phyloP scores from a whole-genome alignment of 2,888 invertebrate genomes.

The Eretmocerus hayati region DNA sequence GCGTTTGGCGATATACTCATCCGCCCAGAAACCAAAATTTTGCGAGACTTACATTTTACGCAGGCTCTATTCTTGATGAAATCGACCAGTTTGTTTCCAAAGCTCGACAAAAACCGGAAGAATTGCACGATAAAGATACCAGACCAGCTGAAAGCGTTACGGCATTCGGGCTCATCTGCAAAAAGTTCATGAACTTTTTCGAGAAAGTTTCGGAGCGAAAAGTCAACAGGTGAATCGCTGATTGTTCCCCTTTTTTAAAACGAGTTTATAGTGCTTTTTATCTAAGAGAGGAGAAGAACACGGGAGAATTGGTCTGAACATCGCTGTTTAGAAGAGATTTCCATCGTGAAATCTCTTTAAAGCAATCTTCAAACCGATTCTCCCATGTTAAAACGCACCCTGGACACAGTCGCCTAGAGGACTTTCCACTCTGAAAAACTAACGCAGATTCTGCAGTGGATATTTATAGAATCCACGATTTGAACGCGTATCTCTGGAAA shows the following conservation, averaged over 20 bases:
- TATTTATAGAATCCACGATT: too few relatives aligned
- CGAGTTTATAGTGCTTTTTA: too few relatives aligned
- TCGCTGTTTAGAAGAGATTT: too few relatives aligned
- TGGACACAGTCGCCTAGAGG: too few relatives aligned
- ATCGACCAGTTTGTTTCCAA: slow-evolving; percentile 29
- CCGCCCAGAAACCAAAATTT: slow-evolving; percentile 31
- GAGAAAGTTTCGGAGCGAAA: slow-evolving; percentile 41
- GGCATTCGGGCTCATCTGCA: slow-evolving; percentile 32
- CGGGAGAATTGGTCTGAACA: too few relatives aligned
- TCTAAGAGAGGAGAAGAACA: too few relatives aligned
- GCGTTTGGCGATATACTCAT: slow-evolving; percentile 43
- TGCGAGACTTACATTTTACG: slow-evolving; percentile 37
- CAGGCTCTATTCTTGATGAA: slow-evolving; percentile 37
- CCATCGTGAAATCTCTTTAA: too few relatives aligned
- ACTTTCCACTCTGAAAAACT: too few relatives aligned
- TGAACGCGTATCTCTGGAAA: too few relatives aligned
- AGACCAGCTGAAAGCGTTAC: slow-evolving; percentile 24
- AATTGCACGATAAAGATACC: slow-evolving; percentile 18
- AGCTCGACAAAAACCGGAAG: slow-evolving; percentile 23
- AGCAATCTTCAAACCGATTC: too few relatives aligned
- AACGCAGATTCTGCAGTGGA: too few relatives aligned
- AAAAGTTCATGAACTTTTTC: slow-evolving; percentile 42
- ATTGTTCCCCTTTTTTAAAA: not conserved
- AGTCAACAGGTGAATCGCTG: slow-evolving; percentile 37
- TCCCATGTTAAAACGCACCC: too few relatives aligned